Conservation (phyloP, 1,140 invertebrate genomes). For the Lepidurus apus region DNA sequence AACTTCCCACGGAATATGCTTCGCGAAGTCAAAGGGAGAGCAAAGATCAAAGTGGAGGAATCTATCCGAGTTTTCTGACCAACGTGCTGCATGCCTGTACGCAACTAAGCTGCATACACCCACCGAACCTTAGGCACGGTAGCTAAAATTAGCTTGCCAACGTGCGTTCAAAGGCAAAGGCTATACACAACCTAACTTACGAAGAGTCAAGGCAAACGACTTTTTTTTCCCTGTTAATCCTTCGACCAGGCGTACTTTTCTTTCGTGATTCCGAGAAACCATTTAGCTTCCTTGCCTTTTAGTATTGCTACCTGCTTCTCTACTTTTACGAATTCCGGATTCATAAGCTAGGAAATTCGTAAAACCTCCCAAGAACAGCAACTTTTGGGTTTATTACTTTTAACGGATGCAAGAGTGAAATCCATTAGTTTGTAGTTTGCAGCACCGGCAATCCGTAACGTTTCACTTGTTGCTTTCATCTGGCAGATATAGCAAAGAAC, state of each 20-base stretch:
- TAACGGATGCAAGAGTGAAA: not conserved
- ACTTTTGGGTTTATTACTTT: not conserved
- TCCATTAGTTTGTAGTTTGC: not conserved
- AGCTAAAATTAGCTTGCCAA: constrained; percentile 7
- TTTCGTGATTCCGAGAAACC: not conserved
- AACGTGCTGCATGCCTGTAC: not conserved
- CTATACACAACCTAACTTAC: not conserved
- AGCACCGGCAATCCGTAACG: constrained; percentile 1
- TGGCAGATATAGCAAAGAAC: not conserved
- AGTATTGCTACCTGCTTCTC: not conserved
- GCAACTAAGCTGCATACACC: not conserved
- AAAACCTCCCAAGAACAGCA: no score
- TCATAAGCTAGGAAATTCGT: no score
- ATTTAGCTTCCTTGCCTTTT: not conserved
- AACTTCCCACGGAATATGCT: not conserved
- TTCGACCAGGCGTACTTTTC: not conserved
- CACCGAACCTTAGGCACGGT: not conserved
- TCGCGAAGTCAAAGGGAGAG: not conserved
- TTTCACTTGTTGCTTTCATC: constrained; percentile 19
- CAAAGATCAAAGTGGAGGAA: not conserved
- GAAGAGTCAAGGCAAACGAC: not conserved
- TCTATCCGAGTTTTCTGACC: not conserved
- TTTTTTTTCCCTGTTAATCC: not conserved
- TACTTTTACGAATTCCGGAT: no score
- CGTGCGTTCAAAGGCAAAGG: not conserved